phyloP scores from a whole-genome alignment of 2,113 vertebrate genomes.

The Pedionomus torquatus region DNA sequence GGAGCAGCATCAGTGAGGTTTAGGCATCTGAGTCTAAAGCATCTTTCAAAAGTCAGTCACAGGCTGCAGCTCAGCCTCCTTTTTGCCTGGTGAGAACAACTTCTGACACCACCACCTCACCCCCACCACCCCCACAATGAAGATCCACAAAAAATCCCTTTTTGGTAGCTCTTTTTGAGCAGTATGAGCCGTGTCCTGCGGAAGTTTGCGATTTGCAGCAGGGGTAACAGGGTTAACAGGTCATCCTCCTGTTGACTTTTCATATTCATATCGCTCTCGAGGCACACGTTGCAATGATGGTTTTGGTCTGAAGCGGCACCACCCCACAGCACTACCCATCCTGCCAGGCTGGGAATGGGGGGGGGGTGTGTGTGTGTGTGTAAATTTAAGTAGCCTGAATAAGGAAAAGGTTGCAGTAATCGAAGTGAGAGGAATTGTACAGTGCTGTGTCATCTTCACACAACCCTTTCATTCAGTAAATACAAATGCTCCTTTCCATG shows the following conservation, averaged over 20 bases:
- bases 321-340: not conserved
- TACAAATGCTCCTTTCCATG: not conserved
- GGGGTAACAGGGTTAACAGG: not conserved
- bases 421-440: not conserved
- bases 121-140: fast-evolving
- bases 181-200: not conserved
- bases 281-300: fast-evolving
- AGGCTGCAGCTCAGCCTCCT: not conserved
- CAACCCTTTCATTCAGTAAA: not conserved
- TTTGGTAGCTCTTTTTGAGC: not conserved
- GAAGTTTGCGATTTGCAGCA: not conserved
- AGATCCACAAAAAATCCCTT: not conserved
- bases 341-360: not conserved
- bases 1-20: not conserved
- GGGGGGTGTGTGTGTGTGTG: too few species aligned
- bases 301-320: not conserved
- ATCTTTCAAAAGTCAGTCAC: not conserved
- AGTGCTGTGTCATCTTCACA: not conserved
- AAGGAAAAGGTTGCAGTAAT: not conserved
- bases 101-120: not conserved
- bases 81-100: not conserved
- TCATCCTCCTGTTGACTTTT: not conserved
- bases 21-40: not conserved
- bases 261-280: fast-evolving
- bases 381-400: not conserved